These are phyloP conservation scores for Caerostris extrusa DNA, from an alignment of 1,140 invertebrate species.

Conservation along the genomic window DNA sequence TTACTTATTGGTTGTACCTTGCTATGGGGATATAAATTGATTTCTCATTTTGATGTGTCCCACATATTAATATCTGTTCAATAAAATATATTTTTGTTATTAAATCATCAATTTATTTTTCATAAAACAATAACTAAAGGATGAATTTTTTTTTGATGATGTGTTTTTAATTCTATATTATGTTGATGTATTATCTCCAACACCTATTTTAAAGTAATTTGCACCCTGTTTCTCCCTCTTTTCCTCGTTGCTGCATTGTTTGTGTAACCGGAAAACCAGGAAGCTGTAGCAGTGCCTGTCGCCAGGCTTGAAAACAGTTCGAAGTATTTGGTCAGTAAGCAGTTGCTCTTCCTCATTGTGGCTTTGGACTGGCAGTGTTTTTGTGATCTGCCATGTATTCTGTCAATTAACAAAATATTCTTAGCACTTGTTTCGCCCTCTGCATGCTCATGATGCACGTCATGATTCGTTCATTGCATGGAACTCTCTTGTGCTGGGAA, in stretches of 20 bases:
- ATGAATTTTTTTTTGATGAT: not conserved
- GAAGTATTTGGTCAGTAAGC: constrained; percentile 82
- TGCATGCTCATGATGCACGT: constrained; percentile 71
- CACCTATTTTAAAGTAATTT: constrained; percentile 56
- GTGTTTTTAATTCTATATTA: constrained; percentile 9
- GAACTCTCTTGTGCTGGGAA: constrained; percentile 50
- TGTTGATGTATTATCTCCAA: not conserved
- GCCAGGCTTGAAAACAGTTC: constrained; percentile 82
- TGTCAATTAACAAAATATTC: constrained; percentile 63
- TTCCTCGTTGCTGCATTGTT: constrained; percentile 69
- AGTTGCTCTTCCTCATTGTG: constrained; percentile 73
- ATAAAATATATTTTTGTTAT: too few relatives aligned
- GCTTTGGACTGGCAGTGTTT: constrained; percentile 69
- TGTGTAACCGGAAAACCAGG: constrained; percentile 79
- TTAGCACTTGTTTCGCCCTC: constrained; percentile 63
- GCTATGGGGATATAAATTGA: too few relatives aligned
- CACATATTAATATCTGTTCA: too few relatives aligned
- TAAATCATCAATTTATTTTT: too few relatives aligned
- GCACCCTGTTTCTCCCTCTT: constrained; percentile 75
- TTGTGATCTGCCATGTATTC: constrained; percentile 53
- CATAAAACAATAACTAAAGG: too few relatives aligned
- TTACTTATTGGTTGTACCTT: too few relatives aligned
- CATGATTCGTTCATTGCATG: constrained; percentile 65
- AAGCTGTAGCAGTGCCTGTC: constrained; percentile 82
- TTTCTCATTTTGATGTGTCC: too few relatives aligned